Percentiles rank a stretch among this genome's conserved stretches.
phyloP scores from a whole-genome alignment of 2,888 invertebrate species.

The Nymphalis polychloros region DNA sequence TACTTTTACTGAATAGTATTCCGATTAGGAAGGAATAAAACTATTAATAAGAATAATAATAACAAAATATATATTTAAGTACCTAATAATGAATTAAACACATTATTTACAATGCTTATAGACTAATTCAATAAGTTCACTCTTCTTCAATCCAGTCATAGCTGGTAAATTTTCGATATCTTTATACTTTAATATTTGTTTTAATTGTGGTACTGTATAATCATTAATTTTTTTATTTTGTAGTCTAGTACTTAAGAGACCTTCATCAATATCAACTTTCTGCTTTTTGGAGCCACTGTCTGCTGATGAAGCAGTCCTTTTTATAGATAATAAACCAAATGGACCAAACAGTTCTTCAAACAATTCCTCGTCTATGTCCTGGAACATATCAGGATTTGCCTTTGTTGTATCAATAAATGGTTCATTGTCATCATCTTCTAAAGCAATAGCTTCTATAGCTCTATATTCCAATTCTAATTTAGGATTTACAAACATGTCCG shows the following conservation, averaged over 20 bases:
- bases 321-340: slow-evolving; percentile 54
- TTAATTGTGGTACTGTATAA: slow-evolving; percentile 65
- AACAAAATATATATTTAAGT: slow-evolving; percentile 8
- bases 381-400: slow-evolving; percentile 52
- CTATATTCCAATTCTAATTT: slow-evolving; percentile 83
- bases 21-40: too few species aligned
- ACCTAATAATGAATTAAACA: slow-evolving; percentile 1
- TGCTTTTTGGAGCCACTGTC: slow-evolving; percentile 48
- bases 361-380: slow-evolving; percentile 61
- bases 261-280: slow-evolving; percentile 58
- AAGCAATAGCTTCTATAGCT: slow-evolving; percentile 85
- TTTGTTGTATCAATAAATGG: slow-evolving; percentile 80
- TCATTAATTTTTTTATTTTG: slow-evolving; percentile 50
- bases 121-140: slow-evolving; percentile 64
- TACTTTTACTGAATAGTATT: too few species aligned
- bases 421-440: slow-evolving; percentile 80
- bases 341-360: slow-evolving; percentile 73
- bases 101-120: slow-evolving; percentile 51
- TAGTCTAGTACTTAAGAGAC: slow-evolving; percentile 54
- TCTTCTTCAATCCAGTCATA: slow-evolving; percentile 63
- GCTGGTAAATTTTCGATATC: slow-evolving; percentile 54
- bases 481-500: slow-evolving; percentile 86
- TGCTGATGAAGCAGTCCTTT: slow-evolving; percentile 49
- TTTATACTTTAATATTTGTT: slow-evolving; percentile 58
- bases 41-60: background rate